Evolutionary conservation across 2,113 vertebrate species (phyloP).

Genomic region (Amia ocellicauda): DNA sequence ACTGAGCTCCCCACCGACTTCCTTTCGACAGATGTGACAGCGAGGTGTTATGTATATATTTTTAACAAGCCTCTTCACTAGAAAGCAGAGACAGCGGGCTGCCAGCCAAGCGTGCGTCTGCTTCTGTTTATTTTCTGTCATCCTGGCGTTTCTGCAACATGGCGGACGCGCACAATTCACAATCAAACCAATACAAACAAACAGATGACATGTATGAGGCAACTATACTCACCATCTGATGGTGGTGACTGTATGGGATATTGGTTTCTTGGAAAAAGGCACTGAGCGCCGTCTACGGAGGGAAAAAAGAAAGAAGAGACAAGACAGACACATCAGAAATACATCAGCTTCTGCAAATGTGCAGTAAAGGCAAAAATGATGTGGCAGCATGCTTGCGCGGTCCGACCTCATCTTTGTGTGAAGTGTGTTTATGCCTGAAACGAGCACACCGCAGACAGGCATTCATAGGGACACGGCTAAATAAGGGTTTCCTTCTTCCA

Average conservation of each 20-base stretch:
- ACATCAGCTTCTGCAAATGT: too few relatives aligned
- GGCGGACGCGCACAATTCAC: conserved; percentile 71
- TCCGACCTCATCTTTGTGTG: not conserved
- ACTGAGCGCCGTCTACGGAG: conserved; percentile 90
- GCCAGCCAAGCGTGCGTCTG: conserved; percentile 48
- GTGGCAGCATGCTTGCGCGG: not conserved
- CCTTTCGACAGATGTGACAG: not conserved
- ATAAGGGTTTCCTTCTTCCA: conserved; percentile 7
- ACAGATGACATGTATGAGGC: not conserved
- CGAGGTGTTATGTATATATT: conserved; percentile 19
- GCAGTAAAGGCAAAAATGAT: too few relatives aligned
- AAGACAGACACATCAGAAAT: too few relatives aligned
- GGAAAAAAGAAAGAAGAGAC: conserved; percentile 37
- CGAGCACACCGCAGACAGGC: not conserved
- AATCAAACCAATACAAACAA: conserved; percentile 23
- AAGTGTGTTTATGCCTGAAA: not conserved
- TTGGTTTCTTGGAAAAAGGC: conserved; percentile 98
- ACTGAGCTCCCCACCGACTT: not conserved
- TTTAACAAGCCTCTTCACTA: conserved; percentile 24
- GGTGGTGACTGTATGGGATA: conserved; percentile 92
- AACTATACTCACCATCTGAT: conserved; percentile 92
- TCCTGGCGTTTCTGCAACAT: conserved; percentile 64
- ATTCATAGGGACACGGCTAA: not conserved
- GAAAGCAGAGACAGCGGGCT: conserved; percentile 20
- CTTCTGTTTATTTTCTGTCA: conserved; percentile 71